Evolutionary conservation across 2,888 invertebrate species (phyloP).

Genomic region (Poecilus cupreus): DNA sequence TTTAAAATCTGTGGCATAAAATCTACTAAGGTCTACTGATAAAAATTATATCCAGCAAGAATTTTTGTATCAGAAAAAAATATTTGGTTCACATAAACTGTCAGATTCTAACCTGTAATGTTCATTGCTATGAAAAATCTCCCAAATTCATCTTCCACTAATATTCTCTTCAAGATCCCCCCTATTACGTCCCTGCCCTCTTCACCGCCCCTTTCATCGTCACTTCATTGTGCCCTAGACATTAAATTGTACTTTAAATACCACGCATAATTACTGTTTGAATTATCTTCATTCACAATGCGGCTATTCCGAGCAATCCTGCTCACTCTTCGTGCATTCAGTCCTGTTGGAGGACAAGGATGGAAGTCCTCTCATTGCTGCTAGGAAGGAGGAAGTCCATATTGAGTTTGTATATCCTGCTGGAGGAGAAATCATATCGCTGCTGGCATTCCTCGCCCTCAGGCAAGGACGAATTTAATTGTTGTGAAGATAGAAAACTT

Average conservation of each 20-base stretch:
- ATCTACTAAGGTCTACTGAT: too few relatives aligned
- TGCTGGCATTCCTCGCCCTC: neutral
- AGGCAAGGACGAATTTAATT: neutral
- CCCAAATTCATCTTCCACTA: neutral
- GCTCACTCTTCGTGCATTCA: neutral
- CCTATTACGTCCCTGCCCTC: neutral
- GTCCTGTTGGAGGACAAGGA: neutral
- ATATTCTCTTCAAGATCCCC: neutral
- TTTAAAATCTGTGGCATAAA: too few relatives aligned
- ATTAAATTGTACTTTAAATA: conserved; percentile 53
- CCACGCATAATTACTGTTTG: conserved; percentile 50
- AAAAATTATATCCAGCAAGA: too few relatives aligned
- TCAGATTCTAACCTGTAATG: too few relatives aligned
- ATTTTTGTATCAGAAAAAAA: too few relatives aligned
- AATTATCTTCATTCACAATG: conserved; percentile 41
- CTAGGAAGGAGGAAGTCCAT: conserved; percentile 31
- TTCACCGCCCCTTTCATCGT: conserved; percentile 14
- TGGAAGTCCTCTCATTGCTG: conserved; percentile 14
- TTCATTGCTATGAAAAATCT: neutral
- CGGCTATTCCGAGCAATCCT: neutral
- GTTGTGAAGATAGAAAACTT: too few relatives aligned
- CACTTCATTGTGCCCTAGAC: conserved; percentile 45
- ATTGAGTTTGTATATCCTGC: conserved; percentile 39
- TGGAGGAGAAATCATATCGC: conserved; percentile 21
- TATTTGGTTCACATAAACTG: too few relatives aligned